A percentile compares a stretch with the other conserved stretches of the same genome.
phyloP scores from a whole-genome alignment of 2,113 vertebrate species.

The human (Homo sapiens) region GRCh38 chr13:107919501-107920000 shows the following conservation, averaged over 20 bases:
- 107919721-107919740: not conserved
- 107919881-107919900: not conserved
- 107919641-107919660: not conserved
- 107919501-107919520: not conserved
- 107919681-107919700: not conserved
- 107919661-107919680: not conserved
- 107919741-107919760: not conserved
- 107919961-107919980: not conserved
- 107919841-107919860: not conserved
- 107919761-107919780: not conserved
- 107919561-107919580: not conserved
- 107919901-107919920: not conserved
- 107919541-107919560: not conserved
- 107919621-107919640: not conserved
- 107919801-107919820: not conserved
- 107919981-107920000: not conserved
- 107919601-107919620: not conserved
- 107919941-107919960: not conserved
- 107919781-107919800: not conserved
- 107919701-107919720: not conserved
- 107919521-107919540: not conserved
- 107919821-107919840: not conserved
- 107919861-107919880: not conserved
- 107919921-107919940: not conserved
- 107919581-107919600: rapidly evolving